Conservation (phyloP, 2,888 invertebrate genomes). For the Andricus quercusramuli region DNA sequence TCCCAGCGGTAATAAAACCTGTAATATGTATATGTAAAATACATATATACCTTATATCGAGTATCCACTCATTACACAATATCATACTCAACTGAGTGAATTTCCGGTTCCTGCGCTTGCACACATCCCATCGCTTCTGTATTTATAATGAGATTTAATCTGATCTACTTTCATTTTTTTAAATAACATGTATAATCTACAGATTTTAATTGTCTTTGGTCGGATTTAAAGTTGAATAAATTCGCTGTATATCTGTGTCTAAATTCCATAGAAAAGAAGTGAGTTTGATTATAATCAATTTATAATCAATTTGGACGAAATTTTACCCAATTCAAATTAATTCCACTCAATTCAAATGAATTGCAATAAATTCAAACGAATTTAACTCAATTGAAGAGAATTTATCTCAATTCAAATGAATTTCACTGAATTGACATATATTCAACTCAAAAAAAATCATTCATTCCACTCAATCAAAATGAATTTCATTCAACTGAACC, state of each 20-base stretch:
- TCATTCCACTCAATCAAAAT: too few relatives aligned
- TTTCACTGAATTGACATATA: too few relatives aligned
- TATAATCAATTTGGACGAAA: too few relatives aligned
- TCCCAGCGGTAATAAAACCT: background rate
- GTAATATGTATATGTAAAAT: background rate
- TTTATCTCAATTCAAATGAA: background rate
- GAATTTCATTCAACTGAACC: too few relatives aligned
- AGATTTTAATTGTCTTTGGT: background rate
- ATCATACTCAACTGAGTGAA: slow-evolving; percentile 14
- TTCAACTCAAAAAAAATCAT: too few relatives aligned
- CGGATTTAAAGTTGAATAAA: too few relatives aligned
- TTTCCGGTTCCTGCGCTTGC: slow-evolving; percentile 20
- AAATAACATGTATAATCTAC: background rate
- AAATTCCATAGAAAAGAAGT: too few relatives aligned
- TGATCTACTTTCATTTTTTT: slow-evolving; percentile 2
- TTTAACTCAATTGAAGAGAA: background rate
- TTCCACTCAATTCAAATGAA: too few relatives aligned
- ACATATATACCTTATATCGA: background rate
- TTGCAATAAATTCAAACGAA: too few relatives aligned
- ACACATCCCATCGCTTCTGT: slow-evolving; percentile 6
- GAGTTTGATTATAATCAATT: too few relatives aligned
- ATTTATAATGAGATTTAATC: slow-evolving; percentile 15
- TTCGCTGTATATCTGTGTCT: too few relatives aligned
- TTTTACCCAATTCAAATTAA: background rate
- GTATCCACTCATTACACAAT: slow-evolving; percentile 7